Evolutionary conservation across 2,888 invertebrate genomes (phyloP).

Genomic region (Lasioglossum vierecki): DNA sequence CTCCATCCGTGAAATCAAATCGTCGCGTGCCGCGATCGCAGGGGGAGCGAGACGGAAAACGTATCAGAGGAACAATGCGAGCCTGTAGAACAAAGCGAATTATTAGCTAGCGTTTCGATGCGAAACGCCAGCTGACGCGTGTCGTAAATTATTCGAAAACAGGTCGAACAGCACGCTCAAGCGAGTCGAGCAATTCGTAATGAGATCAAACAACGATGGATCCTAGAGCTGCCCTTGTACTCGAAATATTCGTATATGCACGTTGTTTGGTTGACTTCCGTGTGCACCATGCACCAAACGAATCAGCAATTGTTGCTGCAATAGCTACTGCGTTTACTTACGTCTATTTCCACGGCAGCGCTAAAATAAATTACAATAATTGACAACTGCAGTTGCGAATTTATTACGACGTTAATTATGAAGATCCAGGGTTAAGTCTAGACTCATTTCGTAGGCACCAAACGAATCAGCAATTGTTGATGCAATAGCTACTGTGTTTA

Average conservation of each 20-base stretch:
- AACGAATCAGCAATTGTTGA: background rate
- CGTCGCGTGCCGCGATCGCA: background rate
- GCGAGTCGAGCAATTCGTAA: slow-evolving; percentile 26
- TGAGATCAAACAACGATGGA: slow-evolving; percentile 26
- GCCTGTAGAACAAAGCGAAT: slow-evolving; percentile 25
- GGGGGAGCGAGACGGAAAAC: background rate
- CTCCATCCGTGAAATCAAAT: background rate
- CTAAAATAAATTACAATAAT: background rate
- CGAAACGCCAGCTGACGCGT: slow-evolving; percentile 6
- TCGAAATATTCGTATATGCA: background rate
- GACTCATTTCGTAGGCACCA: background rate
- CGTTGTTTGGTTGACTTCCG: background rate
- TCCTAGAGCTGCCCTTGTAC: background rate
- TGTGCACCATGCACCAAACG: background rate
- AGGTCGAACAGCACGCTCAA: background rate
- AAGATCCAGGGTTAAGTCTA: background rate
- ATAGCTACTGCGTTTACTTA: background rate
- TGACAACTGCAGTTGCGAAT: background rate
- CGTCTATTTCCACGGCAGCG: background rate
- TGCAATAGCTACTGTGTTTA: background rate
- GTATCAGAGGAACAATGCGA: background rate
- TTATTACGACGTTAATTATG: background rate
- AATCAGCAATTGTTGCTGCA: background rate
- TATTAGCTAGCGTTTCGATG: slow-evolving; percentile 19
- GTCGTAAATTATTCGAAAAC: slow-evolving; percentile 15